These are phyloP conservation scores for Mythimna pallens DNA, from an alignment of 2,888 invertebrate genomes.

Conservation along the genomic window DNA sequence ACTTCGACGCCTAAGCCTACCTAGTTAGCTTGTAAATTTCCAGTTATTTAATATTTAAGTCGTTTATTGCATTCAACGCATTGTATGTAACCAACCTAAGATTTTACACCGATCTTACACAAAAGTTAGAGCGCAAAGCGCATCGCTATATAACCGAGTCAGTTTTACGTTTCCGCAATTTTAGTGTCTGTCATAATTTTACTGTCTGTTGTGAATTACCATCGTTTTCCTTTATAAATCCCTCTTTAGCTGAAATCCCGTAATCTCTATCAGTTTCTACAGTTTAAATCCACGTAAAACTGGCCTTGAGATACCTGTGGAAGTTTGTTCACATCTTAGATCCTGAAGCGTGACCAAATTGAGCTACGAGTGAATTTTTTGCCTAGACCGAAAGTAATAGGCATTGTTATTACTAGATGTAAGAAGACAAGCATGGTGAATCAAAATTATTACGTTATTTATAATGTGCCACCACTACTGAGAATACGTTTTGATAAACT, in stretches of 20 bases:
- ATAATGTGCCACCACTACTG: constrained; percentile 43
- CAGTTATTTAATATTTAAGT: too few relatives aligned
- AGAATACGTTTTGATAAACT: constrained; percentile 14
- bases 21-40: too few relatives aligned
- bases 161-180: not conserved
- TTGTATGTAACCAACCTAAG: not conserved
- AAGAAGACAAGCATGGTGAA: constrained; percentile 69
- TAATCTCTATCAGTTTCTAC: not conserved
- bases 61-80: not conserved
- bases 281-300: constrained; percentile 20
- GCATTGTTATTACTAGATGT: constrained; percentile 64
- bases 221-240: not conserved
- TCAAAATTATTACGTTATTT: constrained; percentile 64
- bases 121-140: not conserved
- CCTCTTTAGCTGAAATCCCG: not conserved
- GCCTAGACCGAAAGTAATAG: constrained; percentile 63
- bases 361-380: constrained; percentile 67
- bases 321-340: constrained; percentile 70
- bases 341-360: constrained; percentile 73
- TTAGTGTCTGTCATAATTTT: not conserved
- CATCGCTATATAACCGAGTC: not conserved
- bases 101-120: not conserved
- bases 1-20: too few relatives aligned
- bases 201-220: not conserved
- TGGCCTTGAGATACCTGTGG: constrained; percentile 64